A percentile compares a stretch with the other conserved stretches of the same genome.
phyloP scores from a whole-genome alignment of 2,888 invertebrate genomes.

The Lasioglossum figueresi region DNA sequence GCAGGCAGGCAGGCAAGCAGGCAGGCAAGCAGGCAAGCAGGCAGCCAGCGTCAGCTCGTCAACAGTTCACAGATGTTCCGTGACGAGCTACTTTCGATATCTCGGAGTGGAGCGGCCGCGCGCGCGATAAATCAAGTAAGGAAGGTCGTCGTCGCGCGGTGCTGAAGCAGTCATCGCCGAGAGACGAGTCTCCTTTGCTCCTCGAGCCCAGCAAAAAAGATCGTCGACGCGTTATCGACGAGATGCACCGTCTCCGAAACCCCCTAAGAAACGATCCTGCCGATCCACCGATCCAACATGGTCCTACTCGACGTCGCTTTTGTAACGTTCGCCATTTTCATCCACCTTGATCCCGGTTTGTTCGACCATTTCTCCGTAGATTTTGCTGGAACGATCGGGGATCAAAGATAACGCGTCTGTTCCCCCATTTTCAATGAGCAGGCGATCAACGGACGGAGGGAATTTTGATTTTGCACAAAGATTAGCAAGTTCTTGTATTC shows the following conservation, averaged over 20 bases:
- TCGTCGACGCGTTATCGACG: slow-evolving; percentile 60
- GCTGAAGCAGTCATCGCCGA: slow-evolving; percentile 12
- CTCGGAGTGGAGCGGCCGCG: slow-evolving; percentile 37
- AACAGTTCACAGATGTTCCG: slow-evolving; percentile 58
- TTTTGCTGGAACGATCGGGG: too few species aligned
- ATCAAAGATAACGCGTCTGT: too few species aligned
- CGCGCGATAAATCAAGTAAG: slow-evolving; percentile 73
- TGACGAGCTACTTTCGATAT: slow-evolving; percentile 58
- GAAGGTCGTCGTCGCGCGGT: slow-evolving; percentile 71
- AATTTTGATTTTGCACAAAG: too few species aligned
- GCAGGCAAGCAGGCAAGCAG: not conserved
- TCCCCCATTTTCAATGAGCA: too few species aligned
- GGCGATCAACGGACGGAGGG: too few species aligned
- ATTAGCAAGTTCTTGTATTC: not conserved
- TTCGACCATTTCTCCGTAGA: too few species aligned
- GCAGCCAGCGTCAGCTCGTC: slow-evolving; percentile 39
- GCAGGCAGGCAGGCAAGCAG: too few species aligned
- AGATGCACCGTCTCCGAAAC: slow-evolving; percentile 70
- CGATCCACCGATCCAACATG: slow-evolving; percentile 50
- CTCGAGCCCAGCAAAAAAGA: slow-evolving; percentile 8
- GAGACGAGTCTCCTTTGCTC: not conserved
- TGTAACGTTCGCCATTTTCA: too few species aligned
- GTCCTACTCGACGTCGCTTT: slow-evolving; percentile 59
- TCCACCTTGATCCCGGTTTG: too few species aligned
- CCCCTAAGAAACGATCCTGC: slow-evolving; percentile 1